Evolutionary conservation across 2,888 invertebrate genomes (phyloP), one percentile per base, ranked within the genome.

Genomic region (Oligia fasciuncula): DNA sequence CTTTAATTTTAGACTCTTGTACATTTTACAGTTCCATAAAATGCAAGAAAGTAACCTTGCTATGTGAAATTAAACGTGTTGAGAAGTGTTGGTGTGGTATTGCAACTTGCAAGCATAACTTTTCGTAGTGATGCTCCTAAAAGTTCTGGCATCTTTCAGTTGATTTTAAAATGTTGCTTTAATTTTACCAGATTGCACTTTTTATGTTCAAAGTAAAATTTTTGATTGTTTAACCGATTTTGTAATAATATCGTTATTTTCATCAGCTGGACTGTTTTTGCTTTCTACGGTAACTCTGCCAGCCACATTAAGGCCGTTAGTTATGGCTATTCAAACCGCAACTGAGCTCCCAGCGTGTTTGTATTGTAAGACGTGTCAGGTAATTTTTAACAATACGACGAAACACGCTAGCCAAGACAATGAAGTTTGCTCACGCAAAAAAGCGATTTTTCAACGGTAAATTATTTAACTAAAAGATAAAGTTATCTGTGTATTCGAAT

Each of bases 311-410:
- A n/a, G 43, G 46, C 57, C 68, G 69, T 74, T 78, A 77, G 60
- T 75, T 80, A 87, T 62, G 49, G 79, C 49, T 72, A 76, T 79
- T 80, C 78, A 80, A 43, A 79, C 68, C 4, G 77, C 76, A 81
- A 82, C 80, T 43, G 75, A 74, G 67, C 79, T 72, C 77, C 76
- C 67, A 40, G 43, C 40, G 75, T 69, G 77, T 88, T 79, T 73
- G 82, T 79, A 81, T 89, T 85, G 77, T 83, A 76, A 73, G 83
- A 80, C 82, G 80, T 86, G 76, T 88, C 88, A 83, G 87, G 88
- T 89, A 88, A 78, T 80, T 87, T 88, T 87, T 88, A 83, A 87
- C 83, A 87, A 85, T 82, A 88, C 83, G 66, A 83, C 49, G 82
- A 80, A 82, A 74, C 81, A 46, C 57, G 74, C 63, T 46, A 43